Percentiles rank a stretch among this genome's conserved stretches.
Evolutionary conservation across 1,140 invertebrate species (phyloP).

Genomic region (Diabrotica undecimpunctata): DNA sequence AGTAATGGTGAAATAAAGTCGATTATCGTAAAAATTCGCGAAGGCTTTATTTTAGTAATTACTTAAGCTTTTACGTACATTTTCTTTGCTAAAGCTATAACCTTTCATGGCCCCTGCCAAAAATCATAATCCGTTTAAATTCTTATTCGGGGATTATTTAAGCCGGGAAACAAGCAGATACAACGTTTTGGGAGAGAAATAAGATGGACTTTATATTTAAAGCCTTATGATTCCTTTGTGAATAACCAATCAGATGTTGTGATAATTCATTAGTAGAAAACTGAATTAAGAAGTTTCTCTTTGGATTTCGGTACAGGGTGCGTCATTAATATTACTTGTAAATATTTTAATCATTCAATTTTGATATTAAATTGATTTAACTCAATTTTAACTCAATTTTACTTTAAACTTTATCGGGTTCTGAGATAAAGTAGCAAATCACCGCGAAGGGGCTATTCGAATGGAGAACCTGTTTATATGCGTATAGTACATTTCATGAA

Average conservation of each 20-base stretch:
- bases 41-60: conserved; percentile 40
- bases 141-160: conserved; percentile 5
- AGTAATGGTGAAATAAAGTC: conserved; percentile 2
- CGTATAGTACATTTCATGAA: no score
- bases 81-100: conserved; percentile 37
- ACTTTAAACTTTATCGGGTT: no score
- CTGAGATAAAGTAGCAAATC: no score
- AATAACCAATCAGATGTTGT: not conserved
- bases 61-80: conserved; percentile 38
- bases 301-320: no score
- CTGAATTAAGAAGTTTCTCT: no score
- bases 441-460: no score
- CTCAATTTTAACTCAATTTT: no score
- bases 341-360: no score
- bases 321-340: no score
- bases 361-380: no score
- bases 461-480: no score
- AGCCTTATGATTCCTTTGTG: not conserved
- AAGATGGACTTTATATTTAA: not conserved
- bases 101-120: conserved; percentile 25
- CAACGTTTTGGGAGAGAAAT: not conserved
- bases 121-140: conserved; percentile 39
- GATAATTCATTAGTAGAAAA: not conserved
- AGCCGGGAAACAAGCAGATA: not conserved
- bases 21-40: not conserved